Evolutionary conservation across 2,888 invertebrate genomes (phyloP).

Genomic region (Apotomis betuletana): DNA sequence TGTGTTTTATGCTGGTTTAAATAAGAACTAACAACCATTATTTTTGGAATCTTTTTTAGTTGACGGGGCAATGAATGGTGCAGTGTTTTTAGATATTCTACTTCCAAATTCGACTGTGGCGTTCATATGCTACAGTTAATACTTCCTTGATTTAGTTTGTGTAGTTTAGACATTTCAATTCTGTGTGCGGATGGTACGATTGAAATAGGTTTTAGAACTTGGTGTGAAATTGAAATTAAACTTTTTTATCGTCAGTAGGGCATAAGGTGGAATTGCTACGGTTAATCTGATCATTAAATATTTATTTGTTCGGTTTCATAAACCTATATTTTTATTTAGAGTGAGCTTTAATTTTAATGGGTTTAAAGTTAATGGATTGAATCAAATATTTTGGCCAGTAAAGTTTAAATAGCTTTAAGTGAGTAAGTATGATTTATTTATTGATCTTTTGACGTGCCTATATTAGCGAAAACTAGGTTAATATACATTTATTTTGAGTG

Average conservation of each 20-base stretch:
- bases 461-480: not conserved
- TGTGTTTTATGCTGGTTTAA: constrained; percentile 62
- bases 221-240: constrained; percentile 80
- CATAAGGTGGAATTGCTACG: constrained; percentile 57
- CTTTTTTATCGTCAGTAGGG: constrained; percentile 61
- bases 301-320: constrained; percentile 72
- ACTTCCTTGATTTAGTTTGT: constrained; percentile 49
- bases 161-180: constrained; percentile 45
- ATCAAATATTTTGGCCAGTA: constrained; percentile 49
- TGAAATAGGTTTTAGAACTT: constrained; percentile 76
- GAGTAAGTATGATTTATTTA: constrained; percentile 12
- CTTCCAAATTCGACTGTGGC: constrained; percentile 51
- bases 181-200: constrained; percentile 54
- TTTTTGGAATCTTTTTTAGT: constrained; percentile 68
- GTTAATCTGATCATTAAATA: constrained; percentile 69
- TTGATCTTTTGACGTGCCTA: not conserved
- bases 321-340: constrained; percentile 62
- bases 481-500: too few species aligned
- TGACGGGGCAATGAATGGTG: constrained; percentile 69
- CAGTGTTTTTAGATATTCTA: constrained; percentile 53
- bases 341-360: constrained; percentile 54
- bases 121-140: constrained; percentile 43
- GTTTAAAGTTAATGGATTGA: constrained; percentile 57
- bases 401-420: constrained; percentile 4
- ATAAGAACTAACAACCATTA: constrained; percentile 68